Evolutionary conservation across 2,888 invertebrate genomes (phyloP), one percentile per base, ranked within the genome.

Genomic region (Andrena haemorrhoa): DNA sequence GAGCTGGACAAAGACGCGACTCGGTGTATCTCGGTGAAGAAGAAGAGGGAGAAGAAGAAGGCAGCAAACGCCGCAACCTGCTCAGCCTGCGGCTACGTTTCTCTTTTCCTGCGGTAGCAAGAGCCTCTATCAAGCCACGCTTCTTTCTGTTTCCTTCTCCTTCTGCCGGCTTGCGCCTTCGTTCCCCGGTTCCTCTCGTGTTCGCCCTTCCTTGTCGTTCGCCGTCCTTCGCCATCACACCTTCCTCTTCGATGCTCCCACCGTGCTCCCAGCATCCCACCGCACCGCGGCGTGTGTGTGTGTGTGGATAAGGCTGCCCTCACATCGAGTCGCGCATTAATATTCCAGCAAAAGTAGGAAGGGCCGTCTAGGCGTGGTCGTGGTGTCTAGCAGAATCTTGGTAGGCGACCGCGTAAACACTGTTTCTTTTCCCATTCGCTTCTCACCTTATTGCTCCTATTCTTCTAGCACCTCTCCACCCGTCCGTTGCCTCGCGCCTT

Each of bases 71-170:
- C 81, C 84, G 88, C 89, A 91, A 92, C 92, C 92, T 92, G 92
- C 90, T 91, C 89, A 88, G 91, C 91, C 90, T 82, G 87, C 82
- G 90, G 91, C 91, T 75, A 87, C 84, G 89, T 91, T 90, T 90
- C 90, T 91, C 91, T 88, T 90, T 91, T 90, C 87, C 89, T 89
- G 91, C 90, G 85, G 91, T 90, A 90, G 90, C 90, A 87, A 84
- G 85, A 74, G 80, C 85, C 90, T 86, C 87, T 88, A 89, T 89
- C 88, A 82, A 82, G 80, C 84, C 85, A 77, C 86, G 83, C 83
- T 86, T 70, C 86, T 79, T 73, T 74, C 83, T 68, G 20, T 20
- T 33, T 63, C 56, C 20, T 33, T 65, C 82, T 75, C 60, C 56
- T 65, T 75, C 70, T 65, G 3, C 16, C 72, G 6, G 2, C 47